Evolutionary conservation across 2,888 invertebrate species (phyloP).

Genomic region (Xylota segnis): DNA sequence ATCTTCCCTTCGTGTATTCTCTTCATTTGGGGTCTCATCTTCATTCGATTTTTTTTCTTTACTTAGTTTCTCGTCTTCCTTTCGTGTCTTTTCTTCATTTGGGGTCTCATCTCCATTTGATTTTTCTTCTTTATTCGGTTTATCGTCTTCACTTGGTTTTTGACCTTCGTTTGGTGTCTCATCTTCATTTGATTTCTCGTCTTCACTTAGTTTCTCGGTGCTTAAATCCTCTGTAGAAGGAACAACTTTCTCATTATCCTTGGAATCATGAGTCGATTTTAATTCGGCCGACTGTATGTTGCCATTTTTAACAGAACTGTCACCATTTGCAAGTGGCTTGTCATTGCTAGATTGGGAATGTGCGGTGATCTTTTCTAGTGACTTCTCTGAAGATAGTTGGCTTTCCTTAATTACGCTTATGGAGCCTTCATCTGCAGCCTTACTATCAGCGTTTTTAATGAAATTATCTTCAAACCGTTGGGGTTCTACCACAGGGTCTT

Average conservation of each 20-base stretch:
- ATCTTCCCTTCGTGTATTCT: too few relatives aligned
- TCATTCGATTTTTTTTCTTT: too few relatives aligned
- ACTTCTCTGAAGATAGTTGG: neutral
- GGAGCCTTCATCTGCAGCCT: neutral
- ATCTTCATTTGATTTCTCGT: too few relatives aligned
- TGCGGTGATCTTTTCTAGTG: neutral
- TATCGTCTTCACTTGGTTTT: too few relatives aligned
- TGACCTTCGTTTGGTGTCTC: too few relatives aligned
- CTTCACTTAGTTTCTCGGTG: too few relatives aligned
- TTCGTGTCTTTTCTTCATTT: too few relatives aligned
- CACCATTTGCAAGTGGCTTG: neutral
- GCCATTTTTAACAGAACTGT: neutral
- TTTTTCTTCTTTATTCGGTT: too few relatives aligned
- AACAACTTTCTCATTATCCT: neutral
- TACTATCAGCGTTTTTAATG: neutral
- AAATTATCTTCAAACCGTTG: constrained; percentile 33
- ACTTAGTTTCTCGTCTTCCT: too few relatives aligned
- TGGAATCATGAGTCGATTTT: neutral
- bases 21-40: too few relatives aligned
- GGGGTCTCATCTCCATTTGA: too few relatives aligned
- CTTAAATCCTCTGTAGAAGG: too few relatives aligned
- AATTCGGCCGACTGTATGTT: neutral
- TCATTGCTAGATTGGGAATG: neutral
- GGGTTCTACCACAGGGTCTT: neutral
- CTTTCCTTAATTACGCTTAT: neutral